Conservation (phyloP, 2,113 vertebrate genomes). For the Tenebrosternarchus preto region DNA sequence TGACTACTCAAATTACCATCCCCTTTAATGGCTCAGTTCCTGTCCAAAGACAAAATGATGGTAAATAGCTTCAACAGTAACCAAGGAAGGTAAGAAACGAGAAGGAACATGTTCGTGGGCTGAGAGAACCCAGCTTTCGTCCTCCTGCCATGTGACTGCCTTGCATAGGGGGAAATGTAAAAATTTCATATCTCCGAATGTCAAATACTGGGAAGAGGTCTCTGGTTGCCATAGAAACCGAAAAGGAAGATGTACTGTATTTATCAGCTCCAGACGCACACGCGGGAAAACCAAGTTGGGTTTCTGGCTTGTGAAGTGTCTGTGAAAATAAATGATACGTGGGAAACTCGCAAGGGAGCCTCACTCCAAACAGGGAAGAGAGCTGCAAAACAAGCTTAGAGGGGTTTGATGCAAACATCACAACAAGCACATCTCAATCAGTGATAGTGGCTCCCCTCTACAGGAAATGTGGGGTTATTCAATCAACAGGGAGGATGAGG, state of each 20-base stretch:
- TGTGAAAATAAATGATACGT: slow-evolving; percentile 14
- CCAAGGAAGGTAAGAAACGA: slow-evolving; percentile 12
- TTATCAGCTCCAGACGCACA: slow-evolving; percentile 39
- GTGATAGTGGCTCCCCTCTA: neutral
- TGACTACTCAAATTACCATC: neutral
- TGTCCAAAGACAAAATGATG: neutral
- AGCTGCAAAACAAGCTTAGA: neutral
- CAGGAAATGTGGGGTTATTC: neutral
- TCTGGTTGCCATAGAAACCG: slow-evolving; percentile 55
- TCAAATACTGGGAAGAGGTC: slow-evolving; percentile 49
- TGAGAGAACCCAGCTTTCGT: slow-evolving; percentile 27
- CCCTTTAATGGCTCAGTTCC: neutral
- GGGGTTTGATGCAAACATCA: slow-evolving; percentile 6
- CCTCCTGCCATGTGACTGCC: slow-evolving; percentile 20
- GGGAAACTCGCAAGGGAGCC: neutral
- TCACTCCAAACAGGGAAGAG: slow-evolving; percentile 9
- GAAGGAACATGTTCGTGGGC: slow-evolving; percentile 2
- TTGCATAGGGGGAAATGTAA: slow-evolving; percentile 43
- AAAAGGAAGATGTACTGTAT: slow-evolving; percentile 45
- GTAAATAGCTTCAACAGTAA: neutral
- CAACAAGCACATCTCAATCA: slow-evolving; percentile 25
- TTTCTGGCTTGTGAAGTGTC: slow-evolving; percentile 8
- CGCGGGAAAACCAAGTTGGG: slow-evolving; percentile 34
- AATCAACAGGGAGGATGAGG: neutral
- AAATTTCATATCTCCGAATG: slow-evolving; percentile 45